Base-by-base conservation (phyloP, 2,888 invertebrate genomes). In the Anarsia innoxiella region DNA sequence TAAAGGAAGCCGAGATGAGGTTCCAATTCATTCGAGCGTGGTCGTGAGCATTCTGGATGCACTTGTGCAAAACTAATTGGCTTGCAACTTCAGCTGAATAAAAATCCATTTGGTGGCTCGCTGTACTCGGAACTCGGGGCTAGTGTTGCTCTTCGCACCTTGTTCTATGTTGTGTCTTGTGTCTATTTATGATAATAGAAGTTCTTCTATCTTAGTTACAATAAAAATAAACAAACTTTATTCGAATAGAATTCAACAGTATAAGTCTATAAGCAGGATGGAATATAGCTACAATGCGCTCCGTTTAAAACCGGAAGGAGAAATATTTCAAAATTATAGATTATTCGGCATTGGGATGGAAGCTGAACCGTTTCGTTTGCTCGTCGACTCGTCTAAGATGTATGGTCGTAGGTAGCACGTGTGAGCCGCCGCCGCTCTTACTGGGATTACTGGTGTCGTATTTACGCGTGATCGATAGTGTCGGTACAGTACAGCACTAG, bases 11-110 rank as follows among this genome's bases (percentile, higher is more conserved):
- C 29, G 44, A 53, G 54, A 53, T 53, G 51, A 45, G 51, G 59
- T 60, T 50, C 46, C 53, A 58, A 59, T 63, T 26, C 11, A 23
- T 26, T 33, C 15, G 11, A 26, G 15, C 26, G 26, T 33, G 33
- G 15, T 33, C 53, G 55, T 48, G 56, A 69, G 66, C 66, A 69
- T 70, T 72, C 67, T 61, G 61, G 62, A 71, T 73, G 74, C 71
- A 68, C 67, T 73, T 68, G 65, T 57, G 65, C 62, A 60, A 65
- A 71, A 71, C 69, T 76, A 76, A 78, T 77, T 77, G 75, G 73
- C 63, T 65, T 52, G 62, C 60, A 66, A 67, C 70, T 72, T 65
- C 60, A 62, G 54, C 62, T 59, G 71, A 75, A 73, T 75, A 72
- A 73, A 33, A 72, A 70, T 66, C 66, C 53, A 66, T 75, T 71